Evolutionary conservation across 2,888 invertebrate species (phyloP).

Genomic region (Diaphora mendica): DNA sequence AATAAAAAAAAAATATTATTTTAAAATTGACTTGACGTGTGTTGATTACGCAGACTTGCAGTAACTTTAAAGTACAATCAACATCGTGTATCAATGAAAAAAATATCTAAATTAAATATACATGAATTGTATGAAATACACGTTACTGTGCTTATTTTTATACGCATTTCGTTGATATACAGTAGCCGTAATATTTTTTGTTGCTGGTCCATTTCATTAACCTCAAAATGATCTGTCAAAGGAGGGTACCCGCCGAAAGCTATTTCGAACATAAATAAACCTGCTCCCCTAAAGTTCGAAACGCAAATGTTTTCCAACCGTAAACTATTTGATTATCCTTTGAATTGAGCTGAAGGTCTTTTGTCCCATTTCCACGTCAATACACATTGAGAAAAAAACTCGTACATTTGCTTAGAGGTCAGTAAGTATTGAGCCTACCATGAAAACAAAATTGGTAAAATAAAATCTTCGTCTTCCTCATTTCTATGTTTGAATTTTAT

Average conservation of each 20-base stretch:
- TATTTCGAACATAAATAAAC: conserved; percentile 66
- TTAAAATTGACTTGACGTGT: no score
- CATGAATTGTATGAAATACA: background rate
- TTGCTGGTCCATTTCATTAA: conserved; percentile 56
- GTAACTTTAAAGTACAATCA: no score
- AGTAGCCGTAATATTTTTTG: conserved; percentile 24
- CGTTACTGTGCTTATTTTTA: background rate
- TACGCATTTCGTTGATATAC: background rate
- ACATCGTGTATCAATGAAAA: background rate
- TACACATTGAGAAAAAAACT: conserved; percentile 60
- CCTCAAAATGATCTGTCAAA: conserved; percentile 65
- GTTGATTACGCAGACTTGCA: no score
- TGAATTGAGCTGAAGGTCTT: conserved; percentile 68
- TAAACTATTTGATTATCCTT: conserved; percentile 77
- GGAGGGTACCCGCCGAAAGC: conserved; percentile 51
- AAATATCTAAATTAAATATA: background rate
- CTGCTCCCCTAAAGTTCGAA: conserved; percentile 57
- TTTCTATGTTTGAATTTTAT: conserved; percentile 14
- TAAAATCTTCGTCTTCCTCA: background rate
- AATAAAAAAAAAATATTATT: no score
- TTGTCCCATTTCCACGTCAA: conserved; percentile 69
- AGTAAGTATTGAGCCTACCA: conserved; percentile 56
- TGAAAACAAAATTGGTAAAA: conserved; percentile 33
- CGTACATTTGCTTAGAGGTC: conserved; percentile 60
- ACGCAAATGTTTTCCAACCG: conserved; percentile 66